Evolutionary conservation across 2,797 vertebrate species (phyloP), one percentile per base, ranked within the genome.

Genomic region (Cryptoprocta ferox): DNA sequence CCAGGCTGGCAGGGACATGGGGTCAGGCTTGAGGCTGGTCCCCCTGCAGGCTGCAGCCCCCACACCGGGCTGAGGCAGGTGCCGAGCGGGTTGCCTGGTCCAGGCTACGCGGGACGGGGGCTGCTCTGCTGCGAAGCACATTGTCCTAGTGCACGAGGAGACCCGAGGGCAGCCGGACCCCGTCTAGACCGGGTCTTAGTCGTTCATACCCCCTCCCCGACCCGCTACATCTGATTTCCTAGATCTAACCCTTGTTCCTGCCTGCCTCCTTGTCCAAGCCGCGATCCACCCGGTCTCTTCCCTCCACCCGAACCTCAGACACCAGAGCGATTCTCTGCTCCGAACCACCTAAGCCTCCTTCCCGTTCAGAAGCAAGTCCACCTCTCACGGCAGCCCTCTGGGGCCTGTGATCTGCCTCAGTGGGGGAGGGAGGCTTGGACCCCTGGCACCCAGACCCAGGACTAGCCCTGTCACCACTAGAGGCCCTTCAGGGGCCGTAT

Each of bases 121-220:
- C 53, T 1, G 6, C 37, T 37, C 48, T 1, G 26, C 6, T 12
- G 35, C 2, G 11, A 7, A 21, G 42, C 3, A 16, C 37, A 1
- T 39, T 3, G 2, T 24, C 59, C 39, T 5, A 19, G 48, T 0
- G 3, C 14, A 0, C 19, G 16, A 14, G 1, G 24, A 48, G 42
- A 63, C 11, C 30, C 83, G 4, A n/a, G 24, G 30, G 59, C 61
- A 15, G 7, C 82, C 0, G 32, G 32, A 32, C 32, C 63, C 63
- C 35, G 4, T 35, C 21, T 37, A 28, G 45, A 50, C 45, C 0
- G 13, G 15, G 24, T 35, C 83, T 28, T 4, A 5, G 15, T 12
- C 9, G 16, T 2, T 16, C 11, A 7, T 2, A 8, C 65, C 65
- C 26, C 1, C 19, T 35, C 45, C 45, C 81, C 0, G 14, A 35